A percentile compares a stretch with the other conserved stretches of the same genome.
These are phyloP conservation scores for Zelostemma sp. DNA, from an alignment of 1,140 invertebrate species.

Conservation along the genomic window DNA sequence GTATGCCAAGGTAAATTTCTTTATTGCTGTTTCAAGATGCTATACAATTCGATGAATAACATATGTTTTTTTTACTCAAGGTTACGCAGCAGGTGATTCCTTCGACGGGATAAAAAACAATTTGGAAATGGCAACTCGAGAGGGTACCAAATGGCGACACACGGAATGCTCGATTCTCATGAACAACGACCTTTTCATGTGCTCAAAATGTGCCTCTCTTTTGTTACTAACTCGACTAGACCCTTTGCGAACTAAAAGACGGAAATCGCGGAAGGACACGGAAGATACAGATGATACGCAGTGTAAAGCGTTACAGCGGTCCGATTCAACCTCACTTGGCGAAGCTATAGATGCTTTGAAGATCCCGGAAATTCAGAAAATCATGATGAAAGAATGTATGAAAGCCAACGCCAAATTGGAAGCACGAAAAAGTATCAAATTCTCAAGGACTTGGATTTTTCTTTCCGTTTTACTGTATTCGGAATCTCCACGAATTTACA, in stretches of 20 bases:
- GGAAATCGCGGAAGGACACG: neutral
- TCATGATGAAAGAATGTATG: constrained; percentile 59
- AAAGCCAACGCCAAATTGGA: constrained; percentile 34
- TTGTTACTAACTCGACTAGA: neutral
- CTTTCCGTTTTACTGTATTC: constrained; percentile 54
- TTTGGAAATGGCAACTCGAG: constrained; percentile 42
- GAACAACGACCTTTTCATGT: constrained; percentile 48
- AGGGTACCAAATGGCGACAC: constrained; percentile 61
- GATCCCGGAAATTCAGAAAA: constrained; percentile 56
- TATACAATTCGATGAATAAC: constrained; percentile 11
- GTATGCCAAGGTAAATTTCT: constrained; percentile 58
- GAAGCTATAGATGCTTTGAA: constrained; percentile 40
- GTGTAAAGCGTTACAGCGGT: neutral
- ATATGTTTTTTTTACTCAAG: constrained; percentile 21
- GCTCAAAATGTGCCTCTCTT: constrained; percentile 56
- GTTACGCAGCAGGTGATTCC: neutral
- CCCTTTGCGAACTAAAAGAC: neutral
- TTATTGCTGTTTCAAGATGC: too few relatives aligned
- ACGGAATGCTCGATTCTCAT: constrained; percentile 58
- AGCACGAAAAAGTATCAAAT: constrained; percentile 40
- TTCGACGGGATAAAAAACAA: constrained; percentile 39
- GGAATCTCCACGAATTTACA: constrained; percentile 56
- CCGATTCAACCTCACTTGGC: constrained; percentile 6
- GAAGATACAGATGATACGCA: neutral
- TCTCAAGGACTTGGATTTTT: constrained; percentile 57